Conservation (phyloP, 2,888 invertebrate species). For the Eupithecia vulgata region DNA sequence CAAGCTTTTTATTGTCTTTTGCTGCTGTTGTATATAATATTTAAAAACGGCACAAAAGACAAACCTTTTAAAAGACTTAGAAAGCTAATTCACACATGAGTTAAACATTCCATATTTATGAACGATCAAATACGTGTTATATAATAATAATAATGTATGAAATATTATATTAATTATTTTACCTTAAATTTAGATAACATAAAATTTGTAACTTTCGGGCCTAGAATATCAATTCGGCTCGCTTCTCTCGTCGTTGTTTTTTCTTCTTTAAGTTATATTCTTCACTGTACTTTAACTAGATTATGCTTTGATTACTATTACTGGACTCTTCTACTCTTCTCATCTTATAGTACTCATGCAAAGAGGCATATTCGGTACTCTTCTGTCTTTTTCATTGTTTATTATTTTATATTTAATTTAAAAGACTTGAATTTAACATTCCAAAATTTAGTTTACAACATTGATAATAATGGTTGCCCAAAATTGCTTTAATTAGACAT, state of each 20-base stretch:
- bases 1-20: background rate
- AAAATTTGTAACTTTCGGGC: background rate
- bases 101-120: background rate
- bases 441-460: background rate
- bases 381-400: background rate
- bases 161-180: background rate
- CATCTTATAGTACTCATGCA: background rate
- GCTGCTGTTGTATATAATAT: background rate
- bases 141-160: background rate
- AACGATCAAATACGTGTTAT: background rate
- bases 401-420: background rate
- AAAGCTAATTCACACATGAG: conserved; percentile 4
- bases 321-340: background rate
- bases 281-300: background rate
- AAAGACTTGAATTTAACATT: background rate
- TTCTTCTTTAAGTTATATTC: background rate
- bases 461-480: background rate
- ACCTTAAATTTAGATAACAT: background rate
- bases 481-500: background rate
- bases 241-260: background rate
- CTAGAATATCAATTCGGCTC: background rate
- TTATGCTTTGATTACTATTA: background rate
- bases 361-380: background rate
- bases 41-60: background rate
- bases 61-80: background rate